These are phyloP conservation scores for Spheniscus mendiculus DNA, from an alignment of 2,113 vertebrate species.

Conservation along the genomic window DNA sequence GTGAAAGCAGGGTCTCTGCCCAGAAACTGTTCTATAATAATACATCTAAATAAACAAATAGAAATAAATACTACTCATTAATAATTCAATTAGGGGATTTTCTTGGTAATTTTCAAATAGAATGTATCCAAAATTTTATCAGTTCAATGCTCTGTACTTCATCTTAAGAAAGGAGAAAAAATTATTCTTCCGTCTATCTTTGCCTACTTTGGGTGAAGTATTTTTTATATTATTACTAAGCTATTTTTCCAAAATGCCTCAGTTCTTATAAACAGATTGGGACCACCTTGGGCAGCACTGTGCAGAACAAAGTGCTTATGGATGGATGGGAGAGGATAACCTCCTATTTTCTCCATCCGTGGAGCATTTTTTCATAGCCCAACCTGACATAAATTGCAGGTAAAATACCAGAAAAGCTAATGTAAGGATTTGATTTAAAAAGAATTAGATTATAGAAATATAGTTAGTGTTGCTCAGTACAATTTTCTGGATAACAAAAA, in stretches of 20 bases:
- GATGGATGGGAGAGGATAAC: neutral
- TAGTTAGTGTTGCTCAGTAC: neutral
- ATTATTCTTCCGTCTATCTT: neutral
- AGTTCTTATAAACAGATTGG: neutral
- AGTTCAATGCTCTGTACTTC: too few relatives aligned
- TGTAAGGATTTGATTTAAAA: neutral
- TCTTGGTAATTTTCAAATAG: neutral
- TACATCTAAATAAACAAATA: neutral
- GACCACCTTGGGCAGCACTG: neutral
- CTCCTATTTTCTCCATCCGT: neutral
- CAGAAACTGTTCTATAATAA: neutral
- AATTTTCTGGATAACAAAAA: neutral
- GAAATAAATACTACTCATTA: neutral
- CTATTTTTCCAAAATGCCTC: neutral
- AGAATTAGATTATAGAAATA: neutral
- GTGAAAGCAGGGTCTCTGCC: neutral
- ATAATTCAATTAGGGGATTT: neutral
- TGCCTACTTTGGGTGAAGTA: neutral
- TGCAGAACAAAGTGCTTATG: neutral
- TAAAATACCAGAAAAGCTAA: neutral
- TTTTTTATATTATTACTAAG: neutral
- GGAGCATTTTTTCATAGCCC: neutral
- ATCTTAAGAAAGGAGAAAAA: neutral
- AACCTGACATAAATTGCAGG: neutral
- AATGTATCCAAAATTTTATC: too few relatives aligned